Base-by-base conservation (phyloP, 1,140 invertebrate species). In the Cyclargus thomasi region DNA sequence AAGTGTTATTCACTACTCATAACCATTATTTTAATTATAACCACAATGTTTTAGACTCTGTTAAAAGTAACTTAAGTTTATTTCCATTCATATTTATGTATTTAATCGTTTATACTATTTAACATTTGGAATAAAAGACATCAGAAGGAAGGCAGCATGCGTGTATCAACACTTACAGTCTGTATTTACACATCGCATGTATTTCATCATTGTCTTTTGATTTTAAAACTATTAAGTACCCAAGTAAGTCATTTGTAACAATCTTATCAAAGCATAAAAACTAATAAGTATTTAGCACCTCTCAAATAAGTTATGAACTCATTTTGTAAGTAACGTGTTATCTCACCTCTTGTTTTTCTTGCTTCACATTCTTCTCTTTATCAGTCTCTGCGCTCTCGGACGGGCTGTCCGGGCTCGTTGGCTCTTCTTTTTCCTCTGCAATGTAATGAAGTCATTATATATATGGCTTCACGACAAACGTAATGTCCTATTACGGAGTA, bases 311-410 rank as follows among this genome's bases (percentile, higher is more conserved):
- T n/a, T n/a, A n/a, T n/a, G n/a, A n/a, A n/a, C n/a, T n/a, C n/a
- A n/a, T n/a, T n/a, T n/a, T n/a, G n/a, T n/a, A n/a, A n/a, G n/a
- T n/a, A n/a, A 23, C 23, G 6, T 59, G 10, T 29, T 55, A 14
- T 18, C 68, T 59, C 65, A 89, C 88, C 76, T 90, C 89, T 69
- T 83, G 81, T 68, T 86, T 87, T 68, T 90, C 87, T 55, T 83
- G 81, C 70, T 86, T 87, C 7, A 88, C 80, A 22, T 70, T 57
- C 17, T 66, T 65, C 53, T 86, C 83, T 11, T 86, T 80, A 10
- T 84, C 86, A 2, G 36, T 29, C 10, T 69, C 63, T 53, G 75
- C 71, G 11, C 76, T 77, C 1, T 67, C 73, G 0, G 74, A 71
- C 6, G 83, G 76, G 21, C 79, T 80, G 16, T 68, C 78, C 0